Evolutionary conservation across 2,888 invertebrate species (phyloP), one percentile per base, ranked within the genome.

Genomic region (Rotaria macrura): DNA sequence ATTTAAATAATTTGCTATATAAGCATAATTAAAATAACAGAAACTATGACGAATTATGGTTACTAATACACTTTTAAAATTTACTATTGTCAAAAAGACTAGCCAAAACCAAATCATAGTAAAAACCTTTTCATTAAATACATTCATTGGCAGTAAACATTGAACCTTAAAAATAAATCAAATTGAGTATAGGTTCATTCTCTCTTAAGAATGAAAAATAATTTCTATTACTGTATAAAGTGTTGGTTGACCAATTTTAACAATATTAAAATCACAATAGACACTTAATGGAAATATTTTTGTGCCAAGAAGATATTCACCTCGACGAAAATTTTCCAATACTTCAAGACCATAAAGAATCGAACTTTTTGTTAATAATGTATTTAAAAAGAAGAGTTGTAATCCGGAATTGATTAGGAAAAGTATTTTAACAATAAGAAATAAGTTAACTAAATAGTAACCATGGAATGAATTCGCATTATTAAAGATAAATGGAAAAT

Each of bases 121-220:
- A 43, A 79, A 79, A 10, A 43, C 14, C n/a, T 79, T 79, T 43
- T 79, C 79, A 79, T 79, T 79, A n/a, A 79, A 79, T n/a, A 79
- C 79, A 79, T 79, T 79, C 79, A 79, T 79, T 79, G 79, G 79
- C 43, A 79, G n/a, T n/a, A 79, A 14, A 43, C 79, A 79, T 79
- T 79, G 79, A 43, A 79, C 79, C 79, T 79, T 20, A 43, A 25
- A 38, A 72, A 72, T 65, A 5, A 0, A 65, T 29, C 23, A 40
- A n/a, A 43, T 1, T 4, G 4, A 43, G 3, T 9, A 29, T 29
- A 23, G 12, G n/a, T n/a, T 1, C n/a, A n/a, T 65, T 65, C 29
- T 65, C 10, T 12, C 20, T 65, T 2, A 65, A 34, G 3, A 65
- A 65, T 7, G 29, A 29, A 14, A n/a, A 65, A 17, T 5, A 29